Base-by-base conservation (phyloP, 2,888 invertebrate genomes). In the Gandaritis pyraliata region DNA sequence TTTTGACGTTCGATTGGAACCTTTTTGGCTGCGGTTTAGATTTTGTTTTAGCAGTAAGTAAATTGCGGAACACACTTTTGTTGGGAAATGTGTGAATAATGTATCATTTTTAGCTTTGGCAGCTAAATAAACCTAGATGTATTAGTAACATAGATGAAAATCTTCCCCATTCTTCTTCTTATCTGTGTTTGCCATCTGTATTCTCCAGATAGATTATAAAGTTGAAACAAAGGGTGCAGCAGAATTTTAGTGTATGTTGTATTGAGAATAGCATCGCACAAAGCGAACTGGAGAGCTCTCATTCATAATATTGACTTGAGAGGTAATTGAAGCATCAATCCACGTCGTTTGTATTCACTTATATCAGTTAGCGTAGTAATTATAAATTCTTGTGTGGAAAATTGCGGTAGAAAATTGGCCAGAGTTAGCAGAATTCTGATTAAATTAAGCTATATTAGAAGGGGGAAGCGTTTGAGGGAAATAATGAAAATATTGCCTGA, bases 361-460 rank as follows among this genome's bases (percentile, higher is more conserved):
- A 61, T 71, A 70, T 63, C 63, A 57, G 64, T 72, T 72, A 70
- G 71, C 70, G 58, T 66, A 66, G 76, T 83, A 85, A 85, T 86
- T 85, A 83, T 76, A 80, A 83, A 85, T 84, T 85, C 78, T 78
- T 84, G 77, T 78, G 78, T 81, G 72, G 77, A 79, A 86, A 82
- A 85, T 85, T 81, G 81, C 73, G 81, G 81, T 77, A 71, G 68
- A 71, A 78, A 80, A 82, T 81, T 80, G 61, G 79, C 78, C 80
- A 73, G 73, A 78, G 82, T 80, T 81, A 84, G 84, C 85, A 84
- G 62, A 81, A 81, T 83, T 83, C 79, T 89, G 85, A 90, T 91
- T 90, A 87, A 90, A 90, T 89, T 88, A 90, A 80, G 81, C 81
- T 73, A 82, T 89, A 88, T 88, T 89, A 80, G 80, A 80, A 82